A percentile compares a stretch with the other conserved stretches of the same genome.
Conservation (phyloP, 92 coral and sea anemone genomes). For the Siderastrea siderea region DNA sequence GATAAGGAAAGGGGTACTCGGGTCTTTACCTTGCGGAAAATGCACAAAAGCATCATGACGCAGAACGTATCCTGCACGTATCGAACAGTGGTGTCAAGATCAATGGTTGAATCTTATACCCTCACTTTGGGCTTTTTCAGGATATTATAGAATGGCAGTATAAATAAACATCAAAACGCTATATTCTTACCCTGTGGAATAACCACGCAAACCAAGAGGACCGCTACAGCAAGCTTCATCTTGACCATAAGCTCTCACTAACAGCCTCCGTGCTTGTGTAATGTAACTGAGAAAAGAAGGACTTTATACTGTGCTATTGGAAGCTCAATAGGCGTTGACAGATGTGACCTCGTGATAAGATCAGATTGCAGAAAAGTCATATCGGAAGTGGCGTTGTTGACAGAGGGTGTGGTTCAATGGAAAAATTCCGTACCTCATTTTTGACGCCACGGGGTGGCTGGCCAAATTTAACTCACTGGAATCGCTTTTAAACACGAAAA, state of each 20-base stretch:
- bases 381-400: constrained; percentile 11
- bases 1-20: neutral
- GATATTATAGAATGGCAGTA: neutral
- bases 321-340: constrained; percentile 17
- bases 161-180: neutral
- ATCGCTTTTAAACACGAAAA: too few species aligned
- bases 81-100: neutral
- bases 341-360: constrained; percentile 1
- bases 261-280: neutral
- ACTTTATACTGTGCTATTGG: constrained; percentile 17
- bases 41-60: neutral
- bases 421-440: too few species aligned
- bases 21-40: neutral
- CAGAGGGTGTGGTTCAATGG: neutral
- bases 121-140: neutral
- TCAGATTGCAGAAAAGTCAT: neutral
- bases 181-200: constrained; percentile 24
- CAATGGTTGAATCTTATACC: neutral
- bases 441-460: too few species aligned
- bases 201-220: constrained; percentile 26
- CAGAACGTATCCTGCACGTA: too few species aligned
- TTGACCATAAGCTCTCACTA: neutral
- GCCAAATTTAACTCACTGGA: too few species aligned
- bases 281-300: constrained; percentile 2
- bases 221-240: constrained; percentile 37